Evolutionary conservation across 2,888 invertebrate genomes (phyloP).

Genomic region (Habrosyne pyritoides): DNA sequence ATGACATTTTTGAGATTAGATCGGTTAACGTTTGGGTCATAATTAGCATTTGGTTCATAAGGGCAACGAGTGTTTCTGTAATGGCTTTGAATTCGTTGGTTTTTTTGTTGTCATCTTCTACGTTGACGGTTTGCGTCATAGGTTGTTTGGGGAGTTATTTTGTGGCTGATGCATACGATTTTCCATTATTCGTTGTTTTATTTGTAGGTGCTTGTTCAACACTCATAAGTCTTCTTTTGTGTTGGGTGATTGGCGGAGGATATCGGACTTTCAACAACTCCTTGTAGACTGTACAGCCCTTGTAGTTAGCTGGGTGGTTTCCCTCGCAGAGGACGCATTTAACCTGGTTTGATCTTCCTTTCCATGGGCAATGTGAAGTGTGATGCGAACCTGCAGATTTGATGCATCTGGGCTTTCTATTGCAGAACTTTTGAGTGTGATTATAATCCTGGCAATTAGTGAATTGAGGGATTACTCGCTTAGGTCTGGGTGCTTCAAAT

Average conservation of each 20-base stretch:
- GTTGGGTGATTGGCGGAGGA: constrained; percentile 1
- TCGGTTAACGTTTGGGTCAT: background rate
- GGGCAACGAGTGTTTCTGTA: constrained; percentile 10
- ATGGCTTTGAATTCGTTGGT: constrained; percentile 8
- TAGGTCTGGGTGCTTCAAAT: constrained; percentile 16
- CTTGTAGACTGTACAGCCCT: constrained; percentile 6
- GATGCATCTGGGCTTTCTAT: constrained; percentile 19
- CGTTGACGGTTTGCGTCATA: background rate
- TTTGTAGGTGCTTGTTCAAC: constrained; percentile 5
- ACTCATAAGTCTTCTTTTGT: background rate
- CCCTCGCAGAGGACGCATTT: constrained; percentile 18
- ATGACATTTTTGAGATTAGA: constrained; percentile 6
- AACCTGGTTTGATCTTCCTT: constrained; percentile 15
- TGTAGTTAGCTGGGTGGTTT: constrained; percentile 15
- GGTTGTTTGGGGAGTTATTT: constrained; percentile 4
- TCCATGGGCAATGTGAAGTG: constrained; percentile 14
- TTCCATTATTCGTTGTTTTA: constrained; percentile 6
- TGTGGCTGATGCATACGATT: constrained; percentile 6
- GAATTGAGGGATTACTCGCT: constrained; percentile 14
- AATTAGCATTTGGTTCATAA: constrained; percentile 12
- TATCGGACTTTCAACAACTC: constrained; percentile 5
- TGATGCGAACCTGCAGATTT: constrained; percentile 21
- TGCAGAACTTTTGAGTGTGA: constrained; percentile 20
- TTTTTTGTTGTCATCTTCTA: constrained; percentile 6
- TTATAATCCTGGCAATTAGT: constrained; percentile 20